A percentile compares a stretch with the other conserved stretches of the same genome.
These are phyloP conservation scores for Hipparchia semele DNA, from an alignment of 2,888 invertebrate species.

Conservation along the genomic window DNA sequence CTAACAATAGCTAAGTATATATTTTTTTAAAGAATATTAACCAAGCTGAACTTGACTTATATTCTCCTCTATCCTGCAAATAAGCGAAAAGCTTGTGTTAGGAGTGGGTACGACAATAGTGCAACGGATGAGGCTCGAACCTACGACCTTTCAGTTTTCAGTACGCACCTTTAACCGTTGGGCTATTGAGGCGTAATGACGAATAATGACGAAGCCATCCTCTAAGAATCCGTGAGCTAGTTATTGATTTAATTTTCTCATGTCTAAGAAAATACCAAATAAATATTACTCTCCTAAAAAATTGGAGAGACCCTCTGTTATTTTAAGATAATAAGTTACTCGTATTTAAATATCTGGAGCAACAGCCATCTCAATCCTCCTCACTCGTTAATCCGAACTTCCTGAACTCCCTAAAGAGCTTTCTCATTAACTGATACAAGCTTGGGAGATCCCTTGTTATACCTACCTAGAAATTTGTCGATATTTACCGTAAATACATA, in stretches of 20 bases:
- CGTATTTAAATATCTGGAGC: background rate
- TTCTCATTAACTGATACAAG: conserved; percentile 59
- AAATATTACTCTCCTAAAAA: background rate
- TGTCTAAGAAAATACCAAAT: background rate
- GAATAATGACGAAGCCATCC: too few relatives aligned
- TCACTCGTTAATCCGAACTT: conserved; percentile 7
- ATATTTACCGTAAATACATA: background rate
- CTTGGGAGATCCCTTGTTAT: conserved; percentile 49
- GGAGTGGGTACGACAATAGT: too few relatives aligned
- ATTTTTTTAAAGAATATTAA: too few relatives aligned
- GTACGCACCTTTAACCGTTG: too few relatives aligned
- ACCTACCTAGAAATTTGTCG: background rate
- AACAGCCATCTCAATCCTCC: conserved; percentile 3
- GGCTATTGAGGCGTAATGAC: too few relatives aligned
- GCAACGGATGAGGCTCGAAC: too few relatives aligned
- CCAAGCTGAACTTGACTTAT: too few relatives aligned
- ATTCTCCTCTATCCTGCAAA: too few relatives aligned
- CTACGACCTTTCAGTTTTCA: too few relatives aligned
- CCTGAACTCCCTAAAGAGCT: conserved; percentile 44
- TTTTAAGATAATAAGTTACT: background rate
- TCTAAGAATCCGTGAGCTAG: too few relatives aligned
- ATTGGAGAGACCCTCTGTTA: background rate
- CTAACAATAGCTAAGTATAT: too few relatives aligned
- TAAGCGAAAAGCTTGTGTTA: too few relatives aligned
- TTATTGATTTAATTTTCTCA: background rate